phyloP scores from a whole-genome alignment of 1,140 invertebrate genomes.

The Trialeurodes vaporariorum region DNA sequence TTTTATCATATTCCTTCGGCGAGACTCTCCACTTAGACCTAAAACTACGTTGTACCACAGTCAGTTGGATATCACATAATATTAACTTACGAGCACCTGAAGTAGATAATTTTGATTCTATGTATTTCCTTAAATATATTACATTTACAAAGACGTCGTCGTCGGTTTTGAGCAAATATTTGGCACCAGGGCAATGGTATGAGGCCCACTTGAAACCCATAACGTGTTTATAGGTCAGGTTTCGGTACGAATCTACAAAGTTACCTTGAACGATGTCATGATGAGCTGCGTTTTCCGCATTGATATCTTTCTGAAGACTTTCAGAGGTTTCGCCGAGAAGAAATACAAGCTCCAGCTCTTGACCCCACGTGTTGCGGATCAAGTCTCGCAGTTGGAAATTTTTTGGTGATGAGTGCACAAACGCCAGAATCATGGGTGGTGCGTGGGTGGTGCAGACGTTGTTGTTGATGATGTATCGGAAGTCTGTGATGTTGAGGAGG shows the following conservation, averaged over 20 bases:
- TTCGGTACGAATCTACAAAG: conserved; percentile 66
- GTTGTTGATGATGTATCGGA: conserved; percentile 21
- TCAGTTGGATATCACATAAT: not conserved
- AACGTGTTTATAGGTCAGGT: conserved; percentile 78
- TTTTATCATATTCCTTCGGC: conserved; percentile 47
- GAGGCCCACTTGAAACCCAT: conserved; percentile 71
- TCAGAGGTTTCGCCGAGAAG: conserved; percentile 47
- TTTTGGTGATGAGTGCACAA: conserved; percentile 53
- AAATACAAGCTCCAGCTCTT: conserved; percentile 46
- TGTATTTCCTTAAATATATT: conserved; percentile 46
- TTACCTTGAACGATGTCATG: conserved; percentile 67
- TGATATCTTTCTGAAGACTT: conserved; percentile 37
- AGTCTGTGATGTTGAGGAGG: conserved; percentile 18
- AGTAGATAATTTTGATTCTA: conserved; percentile 42
- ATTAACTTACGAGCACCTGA: conserved; percentile 35
- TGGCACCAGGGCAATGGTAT: conserved; percentile 48
- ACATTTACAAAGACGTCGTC: conserved; percentile 72
- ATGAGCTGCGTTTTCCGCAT: conserved; percentile 46
- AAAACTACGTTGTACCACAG: conserved; percentile 41
- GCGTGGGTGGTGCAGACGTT: conserved; percentile 11
- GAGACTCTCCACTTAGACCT: conserved; percentile 69
- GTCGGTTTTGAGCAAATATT: conserved; percentile 63
- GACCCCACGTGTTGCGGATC: conserved; percentile 56
- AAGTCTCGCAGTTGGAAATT: conserved; percentile 46
- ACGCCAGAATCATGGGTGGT: conserved; percentile 41